Evolutionary conservation across 2,797 vertebrate species (phyloP).

Genomic region (Acanthiza pusilla): DNA sequence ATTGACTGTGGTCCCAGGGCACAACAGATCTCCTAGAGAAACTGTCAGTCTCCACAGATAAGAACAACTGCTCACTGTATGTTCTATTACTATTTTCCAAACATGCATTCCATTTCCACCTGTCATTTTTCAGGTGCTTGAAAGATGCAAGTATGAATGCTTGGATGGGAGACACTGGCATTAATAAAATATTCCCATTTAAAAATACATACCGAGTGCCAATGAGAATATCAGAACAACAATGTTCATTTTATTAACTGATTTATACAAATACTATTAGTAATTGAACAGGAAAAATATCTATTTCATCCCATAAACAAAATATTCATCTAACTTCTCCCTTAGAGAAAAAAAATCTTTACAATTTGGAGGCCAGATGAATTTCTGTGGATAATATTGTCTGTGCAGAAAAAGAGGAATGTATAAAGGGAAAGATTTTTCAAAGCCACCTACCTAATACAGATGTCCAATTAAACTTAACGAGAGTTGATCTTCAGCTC

Average conservation of each 20-base stretch:
- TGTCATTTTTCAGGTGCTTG: not conserved
- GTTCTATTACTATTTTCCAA: not conserved
- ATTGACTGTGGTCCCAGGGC: not conserved
- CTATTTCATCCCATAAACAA: not conserved
- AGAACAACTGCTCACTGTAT: not conserved
- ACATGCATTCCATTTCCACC: not conserved
- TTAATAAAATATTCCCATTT: not conserved
- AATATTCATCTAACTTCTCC: not conserved
- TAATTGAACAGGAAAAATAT: not conserved
- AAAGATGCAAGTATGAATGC: not conserved
- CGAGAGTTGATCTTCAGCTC: not conserved
- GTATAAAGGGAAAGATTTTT: not conserved
- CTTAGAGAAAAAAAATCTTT: not conserved
- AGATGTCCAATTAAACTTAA: constrained; percentile 2
- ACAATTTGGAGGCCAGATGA: not conserved
- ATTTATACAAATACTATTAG: not conserved
- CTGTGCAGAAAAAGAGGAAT: not conserved
- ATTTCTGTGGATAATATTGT: not conserved
- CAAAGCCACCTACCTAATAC: constrained; percentile 9
- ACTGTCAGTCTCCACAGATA: not conserved
- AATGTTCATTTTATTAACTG: not conserved
- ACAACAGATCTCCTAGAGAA: not conserved
- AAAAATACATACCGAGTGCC: not conserved
- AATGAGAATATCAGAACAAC: not conserved
- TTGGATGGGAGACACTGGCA: not conserved